Evolutionary conservation across 2,113 vertebrate genomes (phyloP), one percentile per base, ranked within the genome.

Genomic region (Opisthocomus hoazin): DNA sequence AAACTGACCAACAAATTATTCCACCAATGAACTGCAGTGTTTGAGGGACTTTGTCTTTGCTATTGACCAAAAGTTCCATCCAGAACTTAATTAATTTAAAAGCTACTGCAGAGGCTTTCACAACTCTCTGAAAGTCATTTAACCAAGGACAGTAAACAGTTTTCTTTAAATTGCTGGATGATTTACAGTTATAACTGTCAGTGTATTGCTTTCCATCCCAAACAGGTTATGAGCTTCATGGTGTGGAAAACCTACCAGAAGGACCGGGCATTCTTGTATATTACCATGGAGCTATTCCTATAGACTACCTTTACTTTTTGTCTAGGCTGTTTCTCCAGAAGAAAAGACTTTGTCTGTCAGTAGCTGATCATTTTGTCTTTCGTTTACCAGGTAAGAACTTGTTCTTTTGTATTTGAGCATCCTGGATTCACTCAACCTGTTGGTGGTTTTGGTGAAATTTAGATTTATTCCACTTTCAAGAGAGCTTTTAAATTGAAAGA

Each of bases 291-390:
- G 99, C 99, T 69, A 99, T 99, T 97, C 99, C 99, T 37, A 95
- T 99, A 60, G 99, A 99, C 94, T 99, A 99, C 97, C 99, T 99
- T 94, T 99, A 99, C 97, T 99, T 99, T 96, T 97, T 99, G 95
- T 98, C 99, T 65, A 98, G 96, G 54, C 97, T 99, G 19, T 99
- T 99, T 95, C 97, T 99, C 68, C 98, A 98, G 92, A 99, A 99
- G 96, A 99, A 99, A 65, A 98, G 99, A 84, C 97, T 98, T 70
- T 99, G 99, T 92, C 98, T 99, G 92, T 99, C 99, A 60, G 99
- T 99, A 63, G 99, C 99, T 57, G 99, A 99, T 97, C 97, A 99
- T 96, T 98, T 99, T 97, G 98, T 98, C 87, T 98, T 98, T 96
- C 98, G 97, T 94, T 95, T 98, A 81, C 98, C 98, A 97, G 98